Base-by-base conservation (phyloP, 2,888 invertebrate species). In the Toxonevra muliebris region DNA sequence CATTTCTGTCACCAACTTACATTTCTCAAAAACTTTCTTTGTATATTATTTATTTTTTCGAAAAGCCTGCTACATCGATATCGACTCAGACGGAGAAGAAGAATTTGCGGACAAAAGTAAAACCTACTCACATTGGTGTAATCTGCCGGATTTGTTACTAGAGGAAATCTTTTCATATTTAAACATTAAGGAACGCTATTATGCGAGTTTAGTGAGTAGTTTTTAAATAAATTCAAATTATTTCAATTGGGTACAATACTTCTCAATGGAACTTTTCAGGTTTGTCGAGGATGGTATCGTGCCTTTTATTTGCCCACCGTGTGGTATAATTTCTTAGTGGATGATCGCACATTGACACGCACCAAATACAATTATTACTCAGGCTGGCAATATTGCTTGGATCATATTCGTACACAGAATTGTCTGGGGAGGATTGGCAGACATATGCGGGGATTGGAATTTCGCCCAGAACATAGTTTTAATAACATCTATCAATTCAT, bases 401-500 rank as follows among this genome's bases (percentile, higher is more conserved):
- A 93, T 85, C 93, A 93, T 79, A 86, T 91, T 77, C 86, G 92
- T 68, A 90, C 92, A 0, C 91, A 92, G 72, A 86, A 89, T 70
- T 93, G 93, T 75, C 85, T 94, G 50, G 87, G 89, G 54, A 88
- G 88, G 71, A 88, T 93, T 30, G 93, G 93, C 0, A 86, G 85
- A 60, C 87, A 89, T 76, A 88, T 94, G 76, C 87, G 90, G 68
- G 87, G 87, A 11, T 84, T 94, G 42, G 87, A 91, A 15, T 90
- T 95, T 73, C 88, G 89, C 43, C 93, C 93, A 0, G 91, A 91
- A 86, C 86, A 89, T 68, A 93, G 93, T 80, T 92, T 93, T 76
- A 91, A 92, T 82, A 94, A 94, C 81, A 87, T 94, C 53, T 93
- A 91, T 80, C 93, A 94, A 80, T 94, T 94, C 78, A 92, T 94